These are phyloP conservation scores for Lanistes nyassanus DNA, from an alignment of 1,140 invertebrate genomes.

Conservation along the genomic window DNA sequence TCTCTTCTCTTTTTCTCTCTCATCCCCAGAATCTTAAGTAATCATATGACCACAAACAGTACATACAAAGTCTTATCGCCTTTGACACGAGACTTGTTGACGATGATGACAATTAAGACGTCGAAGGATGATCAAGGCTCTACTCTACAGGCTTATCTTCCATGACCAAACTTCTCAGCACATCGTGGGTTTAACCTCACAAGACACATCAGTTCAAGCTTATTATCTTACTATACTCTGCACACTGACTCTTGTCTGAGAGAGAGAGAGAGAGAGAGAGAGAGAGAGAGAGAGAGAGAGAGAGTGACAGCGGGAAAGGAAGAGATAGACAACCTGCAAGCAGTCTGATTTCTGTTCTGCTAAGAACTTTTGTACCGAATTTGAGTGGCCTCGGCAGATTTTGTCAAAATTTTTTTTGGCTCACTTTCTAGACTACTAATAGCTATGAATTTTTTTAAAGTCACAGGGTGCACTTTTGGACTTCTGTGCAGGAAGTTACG, in stretches of 20 bases:
- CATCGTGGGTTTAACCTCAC: too few species aligned
- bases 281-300: neutral
- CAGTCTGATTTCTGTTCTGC: neutral
- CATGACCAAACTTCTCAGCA: too few species aligned
- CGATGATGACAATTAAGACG: neutral
- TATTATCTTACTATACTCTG: neutral
- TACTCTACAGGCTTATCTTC: neutral
- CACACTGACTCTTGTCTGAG: neutral
- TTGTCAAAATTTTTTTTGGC: too few species aligned
- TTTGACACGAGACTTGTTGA: neutral
- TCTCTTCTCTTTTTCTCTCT: neutral
- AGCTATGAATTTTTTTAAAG: neutral
- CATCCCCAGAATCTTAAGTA: neutral
- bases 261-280: neutral
- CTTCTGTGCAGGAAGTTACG: neutral
- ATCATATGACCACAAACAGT: too few species aligned
- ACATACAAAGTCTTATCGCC: neutral
- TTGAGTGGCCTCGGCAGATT: neutral
- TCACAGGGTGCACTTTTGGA: neutral
- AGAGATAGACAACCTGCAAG: neutral
- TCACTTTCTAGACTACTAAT: too few species aligned
- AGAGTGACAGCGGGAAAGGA: conserved; percentile 1
- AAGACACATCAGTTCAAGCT: neutral
- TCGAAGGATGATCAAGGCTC: neutral
- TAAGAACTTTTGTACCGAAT: neutral